These are phyloP conservation scores for Zaprionus nigranus DNA, from an alignment of 1,140 invertebrate species.

Conservation along the genomic window DNA sequence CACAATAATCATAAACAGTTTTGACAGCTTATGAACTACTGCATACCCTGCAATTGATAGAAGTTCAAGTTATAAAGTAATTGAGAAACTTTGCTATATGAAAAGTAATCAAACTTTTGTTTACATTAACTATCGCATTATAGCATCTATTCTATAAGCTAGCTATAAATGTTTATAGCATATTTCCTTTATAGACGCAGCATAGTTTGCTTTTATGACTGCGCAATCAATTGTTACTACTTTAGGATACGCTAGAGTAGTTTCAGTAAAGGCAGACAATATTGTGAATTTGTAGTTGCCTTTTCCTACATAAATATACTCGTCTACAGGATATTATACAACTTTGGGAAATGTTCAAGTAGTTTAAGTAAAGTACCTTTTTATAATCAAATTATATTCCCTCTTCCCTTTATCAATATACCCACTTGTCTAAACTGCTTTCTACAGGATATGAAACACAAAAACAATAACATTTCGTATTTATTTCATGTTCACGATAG, in stretches of 20 bases:
- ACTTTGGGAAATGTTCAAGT: too few species aligned
- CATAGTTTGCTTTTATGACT: not conserved
- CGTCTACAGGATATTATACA: conserved; percentile 11
- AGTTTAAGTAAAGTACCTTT: not conserved
- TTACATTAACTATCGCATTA: not conserved
- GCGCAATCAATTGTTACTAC: not conserved
- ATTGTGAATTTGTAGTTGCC: not conserved
- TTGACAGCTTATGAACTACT: not conserved
- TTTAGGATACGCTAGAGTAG: not conserved
- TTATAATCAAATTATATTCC: not conserved
- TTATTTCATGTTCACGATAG: conserved; percentile 54
- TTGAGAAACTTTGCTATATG: not conserved
- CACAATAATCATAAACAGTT: conserved; percentile 19
- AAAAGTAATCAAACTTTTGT: not conserved
- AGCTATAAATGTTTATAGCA: not conserved
- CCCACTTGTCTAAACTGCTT: not conserved
- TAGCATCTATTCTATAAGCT: not conserved
- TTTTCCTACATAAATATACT: not conserved
- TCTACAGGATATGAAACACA: conserved; percentile 8
- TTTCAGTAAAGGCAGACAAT: not conserved
- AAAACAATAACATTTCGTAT: conserved; percentile 49
- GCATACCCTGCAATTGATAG: conserved; percentile 3
- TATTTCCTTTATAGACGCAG: not conserved
- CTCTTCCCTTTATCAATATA: not conserved
- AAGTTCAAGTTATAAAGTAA: not conserved